Evolutionary conservation across 2,113 vertebrate species (phyloP).

Genomic region (Prunella fulvescens): DNA sequence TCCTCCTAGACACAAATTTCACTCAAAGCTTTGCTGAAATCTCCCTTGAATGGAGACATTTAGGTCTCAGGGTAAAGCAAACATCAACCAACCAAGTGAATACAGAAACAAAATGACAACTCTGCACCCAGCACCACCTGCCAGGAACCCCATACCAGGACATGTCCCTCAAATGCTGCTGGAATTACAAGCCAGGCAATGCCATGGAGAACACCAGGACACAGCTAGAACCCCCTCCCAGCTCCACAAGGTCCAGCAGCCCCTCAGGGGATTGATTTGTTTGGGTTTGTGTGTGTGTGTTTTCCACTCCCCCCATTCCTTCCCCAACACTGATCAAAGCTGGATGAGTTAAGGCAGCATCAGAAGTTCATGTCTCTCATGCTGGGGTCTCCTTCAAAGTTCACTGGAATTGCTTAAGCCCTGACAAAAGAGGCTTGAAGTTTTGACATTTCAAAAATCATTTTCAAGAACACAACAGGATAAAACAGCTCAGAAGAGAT

Average conservation of each 20-base stretch:
- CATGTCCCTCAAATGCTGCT: accelerated
- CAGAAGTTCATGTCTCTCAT: conserved; percentile 39
- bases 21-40: not conserved
- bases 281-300: not conserved
- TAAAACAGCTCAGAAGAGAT: conserved; percentile 49
- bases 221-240: not conserved
- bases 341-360: not conserved
- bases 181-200: accelerated
- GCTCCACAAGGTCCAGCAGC: not conserved
- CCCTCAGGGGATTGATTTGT: not conserved
- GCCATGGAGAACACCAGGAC: not conserved
- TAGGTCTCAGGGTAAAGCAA: not conserved
- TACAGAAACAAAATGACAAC: accelerated
- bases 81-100: not conserved
- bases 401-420: conserved; percentile 52
- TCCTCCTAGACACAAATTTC: not conserved
- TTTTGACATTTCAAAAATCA: conserved; percentile 63
- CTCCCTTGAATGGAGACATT: not conserved
- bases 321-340: conserved; percentile 58
- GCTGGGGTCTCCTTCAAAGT: conserved; percentile 63
- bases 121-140: not conserved
- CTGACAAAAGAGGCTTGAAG: conserved; percentile 63
- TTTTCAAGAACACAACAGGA: conserved; percentile 56
- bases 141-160: accelerated
- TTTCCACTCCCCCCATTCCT: not conserved